Base-by-base conservation (phyloP, 2,797 vertebrate species). In the Amphiprion clarkii region DNA sequence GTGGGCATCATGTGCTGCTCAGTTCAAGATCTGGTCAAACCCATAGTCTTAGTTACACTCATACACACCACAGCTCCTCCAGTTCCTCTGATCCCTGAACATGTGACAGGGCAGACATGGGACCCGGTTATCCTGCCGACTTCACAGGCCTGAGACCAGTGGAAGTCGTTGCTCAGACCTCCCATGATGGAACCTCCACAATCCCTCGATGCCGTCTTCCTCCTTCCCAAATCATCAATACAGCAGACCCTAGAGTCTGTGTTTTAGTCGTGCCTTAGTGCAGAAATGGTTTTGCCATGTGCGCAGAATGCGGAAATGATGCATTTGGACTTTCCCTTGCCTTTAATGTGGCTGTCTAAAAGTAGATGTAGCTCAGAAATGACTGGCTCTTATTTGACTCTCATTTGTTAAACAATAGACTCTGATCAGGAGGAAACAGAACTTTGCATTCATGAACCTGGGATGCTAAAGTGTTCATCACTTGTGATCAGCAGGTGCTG, bases 61-160 rank as follows among this genome's bases (percentile, higher is more conserved):
- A 69, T 72, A 84, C 84, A 84, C 84, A 82, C 80, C 59, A 44
- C 68, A 73, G 80, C 74, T 83, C 71, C 87, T 83, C 64, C 63
- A 6, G 74, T 53, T 76, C 51, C 79, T 84, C 85, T 93, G 89
- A 93, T 91, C 92, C 91, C 78, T 6, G n/a, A 89, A 61, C 92
- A 94, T 93, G 93, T 94, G 94, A 94, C 85, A 49, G 12, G 51
- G 67, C 82, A 91, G 83, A 89, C 91, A 91, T 87, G 84, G 87
- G 90, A 93, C 88, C 74, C 52, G 66, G 78, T 89, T 82, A 89
- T 82, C 74, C 86, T 59, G 67, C 77, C 14, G 56, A 81, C 83
- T 87, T 86, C 86, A 85, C 74, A 82, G 71, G 66, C 82, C 82
- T 57, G 68, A 68, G 69, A 56, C 60, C 31, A 61, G 73, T 78